phyloP scores from a whole-genome alignment of 2,888 invertebrate genomes.

The Caenorhabditis sp. region DNA sequence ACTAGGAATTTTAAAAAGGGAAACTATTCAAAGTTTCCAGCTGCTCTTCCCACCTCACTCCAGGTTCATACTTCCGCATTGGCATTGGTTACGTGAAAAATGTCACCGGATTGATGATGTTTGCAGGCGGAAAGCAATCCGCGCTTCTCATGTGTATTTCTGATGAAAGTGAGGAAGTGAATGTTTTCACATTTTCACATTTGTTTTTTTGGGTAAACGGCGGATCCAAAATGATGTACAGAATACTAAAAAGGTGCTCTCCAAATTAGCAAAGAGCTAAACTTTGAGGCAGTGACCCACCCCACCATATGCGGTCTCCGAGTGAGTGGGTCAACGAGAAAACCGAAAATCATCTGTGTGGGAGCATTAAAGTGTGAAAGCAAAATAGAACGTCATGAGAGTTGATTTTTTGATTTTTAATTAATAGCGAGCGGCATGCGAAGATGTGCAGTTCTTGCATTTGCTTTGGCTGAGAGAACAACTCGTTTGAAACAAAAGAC shows the following conservation, averaged over 20 bases:
- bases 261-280: background rate
- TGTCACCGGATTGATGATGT: background rate
- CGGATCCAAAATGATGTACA: background rate
- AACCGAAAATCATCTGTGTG: background rate
- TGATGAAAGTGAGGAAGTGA: background rate
- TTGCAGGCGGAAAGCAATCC: too few species aligned
- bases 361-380: background rate
- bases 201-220: background rate
- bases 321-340: background rate
- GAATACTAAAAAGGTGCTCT: slow-evolving; percentile 12
- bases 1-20: background rate
- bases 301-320: background rate
- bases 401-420: slow-evolving; percentile 17
- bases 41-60: background rate
- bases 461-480: slow-evolving; percentile 16
- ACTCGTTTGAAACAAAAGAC: slow-evolving; percentile 36
- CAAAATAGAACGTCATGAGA: background rate
- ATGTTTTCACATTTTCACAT: slow-evolving; percentile 7
- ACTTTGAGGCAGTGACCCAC: background rate
- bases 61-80: slow-evolving; percentile 15
- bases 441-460: background rate
- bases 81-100: slow-evolving; percentile 13
- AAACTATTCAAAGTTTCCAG: background rate
- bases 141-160: slow-evolving; percentile 19
- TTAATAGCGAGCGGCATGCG: background rate